Evolutionary conservation across 1,140 invertebrate species (phyloP).

Genomic region (Psix sp.): DNA sequence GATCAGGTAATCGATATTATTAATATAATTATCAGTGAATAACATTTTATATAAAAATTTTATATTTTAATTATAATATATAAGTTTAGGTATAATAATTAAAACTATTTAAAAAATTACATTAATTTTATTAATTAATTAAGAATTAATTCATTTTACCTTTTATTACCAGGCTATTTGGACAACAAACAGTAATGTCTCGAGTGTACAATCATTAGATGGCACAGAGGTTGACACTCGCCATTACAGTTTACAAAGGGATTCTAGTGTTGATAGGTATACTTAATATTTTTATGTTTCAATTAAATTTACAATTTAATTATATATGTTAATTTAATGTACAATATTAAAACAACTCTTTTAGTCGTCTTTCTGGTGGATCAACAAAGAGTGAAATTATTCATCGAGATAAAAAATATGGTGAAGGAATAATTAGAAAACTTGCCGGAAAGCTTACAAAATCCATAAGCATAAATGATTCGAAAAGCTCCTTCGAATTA

Average conservation of each 20-base stretch:
- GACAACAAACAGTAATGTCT: constrained; percentile 86
- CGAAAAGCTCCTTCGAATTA: constrained; percentile 78
- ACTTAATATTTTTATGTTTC: constrained; percentile 23
- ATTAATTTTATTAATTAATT: no score
- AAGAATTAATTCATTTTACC: no score
- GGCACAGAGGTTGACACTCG: constrained; percentile 76
- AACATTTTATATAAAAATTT: no score
- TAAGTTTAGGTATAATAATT: no score
- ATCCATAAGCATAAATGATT: constrained; percentile 87
- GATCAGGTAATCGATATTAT: constrained; percentile 77
- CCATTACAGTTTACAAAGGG: constrained; percentile 79
- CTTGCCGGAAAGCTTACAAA: constrained; percentile 88
- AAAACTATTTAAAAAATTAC: no score
- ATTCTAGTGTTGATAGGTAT: constrained; percentile 86
- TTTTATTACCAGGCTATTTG: constrained; percentile 66
- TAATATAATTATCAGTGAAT: constrained; percentile 4
- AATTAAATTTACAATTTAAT: constrained; percentile 23
- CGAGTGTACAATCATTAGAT: constrained; percentile 87
- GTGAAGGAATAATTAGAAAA: constrained; percentile 89
- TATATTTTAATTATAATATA: no score
- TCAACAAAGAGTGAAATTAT: constrained; percentile 90
- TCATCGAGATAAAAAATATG: constrained; percentile 85
- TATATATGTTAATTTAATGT: constrained; percentile 9
- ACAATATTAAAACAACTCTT: no score
- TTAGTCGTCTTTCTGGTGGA: constrained; percentile 85